Conservation (phyloP, 2,797 vertebrate genomes). For the Nyctibius grandis region DNA sequence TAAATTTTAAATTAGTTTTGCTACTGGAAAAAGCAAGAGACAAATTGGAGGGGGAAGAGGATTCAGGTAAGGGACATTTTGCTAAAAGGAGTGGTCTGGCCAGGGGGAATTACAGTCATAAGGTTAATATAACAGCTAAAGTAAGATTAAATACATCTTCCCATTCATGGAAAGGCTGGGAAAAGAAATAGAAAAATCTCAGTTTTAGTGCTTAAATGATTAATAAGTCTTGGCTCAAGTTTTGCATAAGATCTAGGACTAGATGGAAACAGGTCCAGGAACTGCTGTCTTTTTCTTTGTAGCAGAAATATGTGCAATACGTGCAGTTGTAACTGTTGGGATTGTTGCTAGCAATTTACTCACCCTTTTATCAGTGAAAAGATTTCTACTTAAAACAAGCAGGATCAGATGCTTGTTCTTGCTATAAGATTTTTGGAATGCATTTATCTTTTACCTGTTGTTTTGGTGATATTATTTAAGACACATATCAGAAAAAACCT, state of each 20-base stretch:
- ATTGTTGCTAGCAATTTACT: neutral
- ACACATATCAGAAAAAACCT: neutral
- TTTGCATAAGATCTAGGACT: neutral
- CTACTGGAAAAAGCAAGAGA: neutral
- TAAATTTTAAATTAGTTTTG: neutral
- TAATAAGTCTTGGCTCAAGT: neutral
- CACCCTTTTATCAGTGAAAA: neutral
- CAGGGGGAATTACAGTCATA: neutral
- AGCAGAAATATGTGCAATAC: fast-evolving
- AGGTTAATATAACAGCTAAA: neutral
- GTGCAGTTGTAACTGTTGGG: neutral
- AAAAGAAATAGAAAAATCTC: neutral
- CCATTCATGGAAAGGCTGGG: neutral
- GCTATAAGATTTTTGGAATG: neutral
- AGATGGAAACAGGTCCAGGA: neutral
- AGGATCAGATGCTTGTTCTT: neutral
- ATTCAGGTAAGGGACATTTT: neutral
- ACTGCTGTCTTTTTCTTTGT: neutral
- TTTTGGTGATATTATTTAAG: neutral
- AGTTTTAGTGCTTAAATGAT: neutral
- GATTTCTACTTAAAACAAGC: neutral
- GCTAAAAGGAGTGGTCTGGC: neutral
- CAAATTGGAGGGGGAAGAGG: neutral
- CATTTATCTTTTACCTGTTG: neutral
- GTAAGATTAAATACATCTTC: neutral